Evolutionary conservation across 1,140 invertebrate genomes (phyloP), one percentile per base, ranked within the genome.

Genomic region (Pectinophora gossypiella): DNA sequence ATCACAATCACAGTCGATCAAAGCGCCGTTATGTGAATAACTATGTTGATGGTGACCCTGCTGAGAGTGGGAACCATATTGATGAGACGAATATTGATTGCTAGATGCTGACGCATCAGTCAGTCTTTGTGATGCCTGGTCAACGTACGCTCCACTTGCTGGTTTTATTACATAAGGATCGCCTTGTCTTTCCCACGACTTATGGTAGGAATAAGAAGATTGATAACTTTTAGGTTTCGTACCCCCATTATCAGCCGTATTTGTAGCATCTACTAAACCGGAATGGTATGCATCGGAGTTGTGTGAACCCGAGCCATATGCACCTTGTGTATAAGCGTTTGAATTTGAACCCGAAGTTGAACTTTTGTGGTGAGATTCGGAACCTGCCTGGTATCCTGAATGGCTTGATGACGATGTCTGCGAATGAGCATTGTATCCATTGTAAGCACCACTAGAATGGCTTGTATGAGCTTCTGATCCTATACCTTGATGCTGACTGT

Each of bases 181-280:
- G 13, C 86, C 87, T 50, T 78, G 83, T 46, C 80, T 79, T 69
- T 88, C 87, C 87, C 87, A 88, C 19, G 87, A 81, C 56, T 89
- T 89, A 27, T 88, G 80, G 54, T 88, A 88, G 5, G 86, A 82
- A 60, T 87, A 88, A 16, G 86, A 87, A 12, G 84, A 87, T n/a
- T 87, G 79, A 61, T 88, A 89, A 51, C 68, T 80, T 76, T 88
- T 88, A 1, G 87, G 87, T 49, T 71, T 75, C 1, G 67, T 51
- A 45, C 70, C 66, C 13, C 67, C 61, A 21, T 67, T 55, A 36
- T 61, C 75, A 19, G 59, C 61, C 36, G 55, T 64, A 61, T 76
- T 64, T 15, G 48, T 63, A 20, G 51, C 19, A 23, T 54, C 36
- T 16, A 13, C 49, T n/a, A n/a, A n/a, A n/a, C n/a, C n/a, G n/a